These are phyloP conservation scores for Silurus asotus DNA, from an alignment of 2,113 vertebrate species.

Conservation along the genomic window DNA sequence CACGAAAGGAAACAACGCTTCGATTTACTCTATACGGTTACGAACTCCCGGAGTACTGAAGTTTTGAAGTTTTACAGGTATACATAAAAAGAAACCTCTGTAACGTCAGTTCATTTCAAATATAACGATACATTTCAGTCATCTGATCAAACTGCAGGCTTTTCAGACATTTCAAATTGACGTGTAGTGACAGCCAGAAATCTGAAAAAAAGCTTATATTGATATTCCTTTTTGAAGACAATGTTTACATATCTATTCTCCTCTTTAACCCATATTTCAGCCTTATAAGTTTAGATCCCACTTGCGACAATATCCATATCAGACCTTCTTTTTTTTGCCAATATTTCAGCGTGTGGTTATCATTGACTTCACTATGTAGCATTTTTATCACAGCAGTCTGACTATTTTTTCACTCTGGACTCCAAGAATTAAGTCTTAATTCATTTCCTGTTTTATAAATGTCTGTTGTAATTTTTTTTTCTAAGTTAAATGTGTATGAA, in stretches of 20 bases:
- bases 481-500: conserved; percentile 18
- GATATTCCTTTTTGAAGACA: conserved; percentile 6
- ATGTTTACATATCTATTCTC: conserved; percentile 34
- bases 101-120: not conserved
- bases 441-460: conserved; percentile 35
- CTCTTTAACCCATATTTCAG: not conserved
- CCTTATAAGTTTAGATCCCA: conserved; percentile 21
- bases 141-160: not conserved
- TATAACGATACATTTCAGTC: not conserved
- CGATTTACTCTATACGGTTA: conserved; percentile 18
- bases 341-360: not conserved
- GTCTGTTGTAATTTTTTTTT: conserved; percentile 14
- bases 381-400: not conserved
- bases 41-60: conserved; percentile 12
- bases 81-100: not conserved
- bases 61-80: not conserved
- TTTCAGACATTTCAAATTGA: not conserved
- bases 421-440: not conserved
- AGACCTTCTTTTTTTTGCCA: not conserved
- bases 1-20: conserved; percentile 22
- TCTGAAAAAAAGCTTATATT: not conserved
- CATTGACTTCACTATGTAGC: conserved; percentile 18
- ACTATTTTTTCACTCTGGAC: conserved; percentile 17
- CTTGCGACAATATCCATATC: not conserved
- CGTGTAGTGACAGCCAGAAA: not conserved